Evolutionary conservation across 2,113 vertebrate species (phyloP).

Genomic region (Podocnemis expansa): DNA sequence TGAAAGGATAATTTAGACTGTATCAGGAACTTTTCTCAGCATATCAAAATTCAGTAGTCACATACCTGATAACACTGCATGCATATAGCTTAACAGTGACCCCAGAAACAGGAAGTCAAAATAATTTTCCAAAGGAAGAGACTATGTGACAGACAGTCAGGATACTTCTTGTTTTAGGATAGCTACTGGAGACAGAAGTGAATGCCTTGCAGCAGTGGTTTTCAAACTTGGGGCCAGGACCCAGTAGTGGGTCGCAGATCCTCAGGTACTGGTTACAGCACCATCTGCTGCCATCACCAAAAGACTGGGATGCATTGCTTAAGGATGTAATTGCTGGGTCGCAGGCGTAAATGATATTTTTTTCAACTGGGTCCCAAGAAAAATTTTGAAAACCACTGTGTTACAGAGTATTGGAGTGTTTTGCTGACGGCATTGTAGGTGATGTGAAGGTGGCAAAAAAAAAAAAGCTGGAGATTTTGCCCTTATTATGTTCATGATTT

Average conservation of each 20-base stretch:
- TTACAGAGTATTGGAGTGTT: background rate
- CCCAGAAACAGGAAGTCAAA: background rate
- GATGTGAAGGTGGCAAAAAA: background rate
- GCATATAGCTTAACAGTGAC: background rate
- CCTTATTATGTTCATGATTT: fast-evolving
- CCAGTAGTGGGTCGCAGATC: too few species aligned
- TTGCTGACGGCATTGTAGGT: background rate
- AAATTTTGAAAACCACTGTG: too few species aligned
- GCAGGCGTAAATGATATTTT: too few species aligned
- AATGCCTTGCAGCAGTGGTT: too few species aligned
- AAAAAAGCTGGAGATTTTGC: background rate
- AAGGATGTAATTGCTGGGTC: too few species aligned
- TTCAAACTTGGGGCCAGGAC: too few species aligned
- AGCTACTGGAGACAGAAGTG: background rate
- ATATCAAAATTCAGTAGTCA: background rate
- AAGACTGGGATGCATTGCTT: too few species aligned
- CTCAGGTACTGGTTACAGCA: too few species aligned
- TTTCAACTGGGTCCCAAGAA: too few species aligned
- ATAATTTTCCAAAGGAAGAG: background rate
- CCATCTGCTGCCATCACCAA: too few species aligned
- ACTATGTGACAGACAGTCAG: background rate
- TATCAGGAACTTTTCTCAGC: conserved; percentile 7
- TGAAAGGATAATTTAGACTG: conserved; percentile 55
- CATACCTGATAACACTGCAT: background rate
- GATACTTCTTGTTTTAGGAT: background rate